phyloP scores from a whole-genome alignment of 2,113 vertebrate species.

The Tachuris rubrigastra region DNA sequence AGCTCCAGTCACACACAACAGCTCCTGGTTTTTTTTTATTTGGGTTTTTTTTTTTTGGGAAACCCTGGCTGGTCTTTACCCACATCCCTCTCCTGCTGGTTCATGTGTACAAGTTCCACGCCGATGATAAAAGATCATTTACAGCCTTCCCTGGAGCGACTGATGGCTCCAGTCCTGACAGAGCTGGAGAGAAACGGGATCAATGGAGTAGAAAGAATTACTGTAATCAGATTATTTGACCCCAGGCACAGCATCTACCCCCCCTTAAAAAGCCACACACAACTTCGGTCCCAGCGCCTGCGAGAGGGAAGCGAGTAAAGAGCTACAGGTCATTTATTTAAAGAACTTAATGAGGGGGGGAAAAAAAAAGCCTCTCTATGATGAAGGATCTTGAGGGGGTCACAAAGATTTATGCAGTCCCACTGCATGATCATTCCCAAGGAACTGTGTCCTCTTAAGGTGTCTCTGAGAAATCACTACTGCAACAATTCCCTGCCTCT shows the following conservation, averaged over 20 bases:
- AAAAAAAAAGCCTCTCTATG: not conserved
- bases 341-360: not conserved
- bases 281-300: not conserved
- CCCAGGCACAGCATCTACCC: not conserved
- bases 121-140: not conserved
- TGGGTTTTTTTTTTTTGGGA: not conserved
- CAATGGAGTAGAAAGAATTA: not conserved
- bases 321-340: not conserved
- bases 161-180: not conserved
- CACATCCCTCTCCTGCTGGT: not conserved
- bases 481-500: not conserved
- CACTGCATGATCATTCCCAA: not conserved
- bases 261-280: not conserved
- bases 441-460: not conserved
- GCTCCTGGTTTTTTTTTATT: not conserved
- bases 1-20: not conserved
- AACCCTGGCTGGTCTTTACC: not conserved
- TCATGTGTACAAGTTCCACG: not conserved
- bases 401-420: not conserved
- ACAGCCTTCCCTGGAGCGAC: not conserved
- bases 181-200: not conserved
- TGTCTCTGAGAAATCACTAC: not conserved
- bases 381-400: not conserved
- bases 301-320: not conserved
- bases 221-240: not conserved